phyloP scores from a whole-genome alignment of 2,797 vertebrate species.

The Hydrophis major region DNA sequence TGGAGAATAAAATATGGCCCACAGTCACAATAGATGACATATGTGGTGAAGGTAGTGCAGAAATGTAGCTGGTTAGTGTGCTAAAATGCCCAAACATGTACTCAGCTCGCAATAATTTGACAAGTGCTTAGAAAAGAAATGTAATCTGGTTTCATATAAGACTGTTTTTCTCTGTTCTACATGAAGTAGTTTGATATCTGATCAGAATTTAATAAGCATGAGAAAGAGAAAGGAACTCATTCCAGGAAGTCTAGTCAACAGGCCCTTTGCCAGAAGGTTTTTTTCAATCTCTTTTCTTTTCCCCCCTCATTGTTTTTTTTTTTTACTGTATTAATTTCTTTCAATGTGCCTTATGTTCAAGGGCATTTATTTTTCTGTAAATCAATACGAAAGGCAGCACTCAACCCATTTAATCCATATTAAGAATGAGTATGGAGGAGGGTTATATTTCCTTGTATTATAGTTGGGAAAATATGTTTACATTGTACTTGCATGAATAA shows the following conservation, averaged over 20 bases:
- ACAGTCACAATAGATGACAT: slow-evolving; percentile 47
- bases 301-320: neutral
- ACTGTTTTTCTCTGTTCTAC: slow-evolving; percentile 52
- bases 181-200: slow-evolving; percentile 52
- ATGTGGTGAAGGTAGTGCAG: slow-evolving; percentile 55
- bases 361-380: slow-evolving; percentile 51
- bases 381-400: slow-evolving; percentile 37
- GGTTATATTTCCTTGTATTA: slow-evolving; percentile 27
- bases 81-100: slow-evolving; percentile 57
- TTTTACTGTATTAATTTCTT: neutral
- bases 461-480: slow-evolving; percentile 14
- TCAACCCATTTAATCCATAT: slow-evolving; percentile 26
- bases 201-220: slow-evolving; percentile 48
- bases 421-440: slow-evolving; percentile 41
- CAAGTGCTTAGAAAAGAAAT: slow-evolving; percentile 64
- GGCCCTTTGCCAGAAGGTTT: slow-evolving; percentile 12
- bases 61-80: slow-evolving; percentile 61
- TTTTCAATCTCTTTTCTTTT: neutral
- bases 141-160: slow-evolving; percentile 61
- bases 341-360: slow-evolving; percentile 18
- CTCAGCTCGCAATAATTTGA: slow-evolving; percentile 59
- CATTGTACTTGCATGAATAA: slow-evolving; percentile 26
- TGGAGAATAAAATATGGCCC: slow-evolving; percentile 10
- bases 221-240: slow-evolving; percentile 39
- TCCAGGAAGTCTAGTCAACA: slow-evolving; percentile 33